These are phyloP conservation scores for Dinoponera quadriceps DNA, from an alignment of 1,140 invertebrate genomes.

Conservation along the genomic window DNA sequence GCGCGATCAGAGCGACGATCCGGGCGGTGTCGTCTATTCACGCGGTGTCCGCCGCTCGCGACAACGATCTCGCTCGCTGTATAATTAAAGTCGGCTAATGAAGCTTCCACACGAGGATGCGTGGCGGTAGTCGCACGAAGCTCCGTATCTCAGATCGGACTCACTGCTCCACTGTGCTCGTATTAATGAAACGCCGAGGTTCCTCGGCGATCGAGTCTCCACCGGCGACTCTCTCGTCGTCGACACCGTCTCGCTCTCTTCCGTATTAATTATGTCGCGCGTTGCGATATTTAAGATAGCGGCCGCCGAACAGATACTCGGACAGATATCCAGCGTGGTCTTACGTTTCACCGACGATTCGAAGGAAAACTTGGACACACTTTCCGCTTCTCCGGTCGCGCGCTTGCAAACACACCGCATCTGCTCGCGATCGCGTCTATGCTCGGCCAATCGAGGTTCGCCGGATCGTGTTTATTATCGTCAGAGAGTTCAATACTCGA, in stretches of 20 bases:
- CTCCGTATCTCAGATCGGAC: slow-evolving; percentile 74
- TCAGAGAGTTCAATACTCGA: slow-evolving; percentile 13
- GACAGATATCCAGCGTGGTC: too few species aligned
- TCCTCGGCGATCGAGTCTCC: slow-evolving; percentile 7
- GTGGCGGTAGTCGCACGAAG: slow-evolving; percentile 72
- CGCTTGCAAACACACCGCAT: slow-evolving; percentile 22
- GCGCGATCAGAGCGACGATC: slow-evolving; percentile 74
- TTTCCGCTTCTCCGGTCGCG: slow-evolving; percentile 16
- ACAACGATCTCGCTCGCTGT: slow-evolving; percentile 79
- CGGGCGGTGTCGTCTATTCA: slow-evolving; percentile 74
- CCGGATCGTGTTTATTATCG: slow-evolving; percentile 39
- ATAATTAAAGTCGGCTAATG: slow-evolving; percentile 83
- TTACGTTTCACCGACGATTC: not conserved
- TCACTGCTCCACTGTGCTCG: slow-evolving; percentile 36
- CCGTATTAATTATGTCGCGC: slow-evolving; percentile 12
- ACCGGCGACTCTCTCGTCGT: not conserved
- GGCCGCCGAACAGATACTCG: too few species aligned
- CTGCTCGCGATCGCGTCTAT: slow-evolving; percentile 35
- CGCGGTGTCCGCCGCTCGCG: slow-evolving; percentile 62
- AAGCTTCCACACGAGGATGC: slow-evolving; percentile 76
- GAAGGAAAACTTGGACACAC: not conserved
- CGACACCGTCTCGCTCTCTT: not conserved
- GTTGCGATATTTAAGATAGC: not conserved
- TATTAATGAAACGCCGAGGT: slow-evolving; percentile 20
- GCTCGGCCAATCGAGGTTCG: slow-evolving; percentile 8